These are phyloP conservation scores for Malurus elegans DNA, from an alignment of 2,113 vertebrate species.

Conservation along the genomic window DNA sequence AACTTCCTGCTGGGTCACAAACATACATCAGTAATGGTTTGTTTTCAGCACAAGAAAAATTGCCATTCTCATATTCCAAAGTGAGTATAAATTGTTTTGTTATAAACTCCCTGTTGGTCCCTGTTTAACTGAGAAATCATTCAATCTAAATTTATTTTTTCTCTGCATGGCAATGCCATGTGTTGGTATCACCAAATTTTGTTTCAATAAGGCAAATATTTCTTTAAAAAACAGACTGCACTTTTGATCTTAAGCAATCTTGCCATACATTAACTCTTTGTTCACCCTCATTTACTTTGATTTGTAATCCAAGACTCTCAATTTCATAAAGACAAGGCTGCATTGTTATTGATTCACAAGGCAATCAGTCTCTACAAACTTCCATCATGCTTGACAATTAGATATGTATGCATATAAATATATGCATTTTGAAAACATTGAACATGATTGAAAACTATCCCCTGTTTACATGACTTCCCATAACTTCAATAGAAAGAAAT, in stretches of 20 bases:
- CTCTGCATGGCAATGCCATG: conserved; percentile 44
- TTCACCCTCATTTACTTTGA: conserved; percentile 10
- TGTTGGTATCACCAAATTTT: conserved; percentile 36
- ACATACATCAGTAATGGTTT: conserved; percentile 65
- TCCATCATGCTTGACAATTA: background rate
- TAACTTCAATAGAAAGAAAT: conserved; percentile 25
- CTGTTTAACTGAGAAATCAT: conserved; percentile 71
- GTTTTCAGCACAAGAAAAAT: conserved; percentile 74
- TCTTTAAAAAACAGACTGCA: conserved; percentile 13
- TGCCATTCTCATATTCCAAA: conserved; percentile 73
- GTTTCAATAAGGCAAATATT: conserved; percentile 38
- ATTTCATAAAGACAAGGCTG: background rate
- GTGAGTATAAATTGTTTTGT: conserved; percentile 73
- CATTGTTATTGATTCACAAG: background rate
- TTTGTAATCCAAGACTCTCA: background rate
- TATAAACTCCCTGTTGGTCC: conserved; percentile 70
- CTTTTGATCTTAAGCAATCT: conserved; percentile 12
- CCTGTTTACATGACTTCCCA: background rate
- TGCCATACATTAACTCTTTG: conserved; percentile 29
- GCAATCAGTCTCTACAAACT: background rate
- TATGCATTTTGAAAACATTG: conserved; percentile 12
- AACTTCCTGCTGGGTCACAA: conserved; percentile 60
- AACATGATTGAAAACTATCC: background rate
- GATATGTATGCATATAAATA: background rate
- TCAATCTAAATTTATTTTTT: conserved; percentile 70